Conservation (phyloP, 2,113 vertebrate species). For the Cheilinus undulatus region DNA sequence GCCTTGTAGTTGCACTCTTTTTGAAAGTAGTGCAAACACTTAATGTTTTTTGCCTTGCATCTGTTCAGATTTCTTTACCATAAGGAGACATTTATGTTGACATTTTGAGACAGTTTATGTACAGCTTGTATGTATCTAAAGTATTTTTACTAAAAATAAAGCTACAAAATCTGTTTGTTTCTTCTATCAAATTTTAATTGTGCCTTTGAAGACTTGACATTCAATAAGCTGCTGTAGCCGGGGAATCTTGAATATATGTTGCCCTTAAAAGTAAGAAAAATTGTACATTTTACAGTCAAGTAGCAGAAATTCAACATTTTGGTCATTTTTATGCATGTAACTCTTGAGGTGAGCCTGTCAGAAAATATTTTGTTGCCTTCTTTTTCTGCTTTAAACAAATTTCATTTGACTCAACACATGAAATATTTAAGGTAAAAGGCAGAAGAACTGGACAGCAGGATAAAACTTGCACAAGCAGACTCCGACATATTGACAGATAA, state of each 20-base stretch:
- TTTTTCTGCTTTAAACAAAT: no score
- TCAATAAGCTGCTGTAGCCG: neutral
- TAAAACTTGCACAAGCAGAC: no score
- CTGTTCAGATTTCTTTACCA: conserved; percentile 51
- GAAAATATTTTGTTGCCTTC: no score
- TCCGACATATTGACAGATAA: no score
- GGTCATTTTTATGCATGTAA: neutral
- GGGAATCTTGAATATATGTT: neutral
- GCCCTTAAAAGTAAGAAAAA: neutral
- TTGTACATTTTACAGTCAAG: neutral
- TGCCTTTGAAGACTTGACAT: neutral
- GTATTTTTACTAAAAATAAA: conserved; percentile 86
- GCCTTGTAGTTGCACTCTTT: conserved; percentile 49
- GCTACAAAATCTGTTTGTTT: conserved; percentile 28
- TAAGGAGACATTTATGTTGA: conserved; percentile 54
- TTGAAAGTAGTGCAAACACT: conserved; percentile 44
- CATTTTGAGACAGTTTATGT: conserved; percentile 73
- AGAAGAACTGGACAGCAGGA: no score
- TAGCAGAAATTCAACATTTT: neutral
- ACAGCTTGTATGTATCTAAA: conserved; percentile 84
- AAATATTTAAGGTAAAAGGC: no score
- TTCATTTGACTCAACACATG: no score
- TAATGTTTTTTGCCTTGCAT: conserved; percentile 53
- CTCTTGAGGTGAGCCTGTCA: no score
- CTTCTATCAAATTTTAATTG: conserved; percentile 12